phyloP scores from a whole-genome alignment of 2,797 vertebrate species.

The Bovichtus variegatus region DNA sequence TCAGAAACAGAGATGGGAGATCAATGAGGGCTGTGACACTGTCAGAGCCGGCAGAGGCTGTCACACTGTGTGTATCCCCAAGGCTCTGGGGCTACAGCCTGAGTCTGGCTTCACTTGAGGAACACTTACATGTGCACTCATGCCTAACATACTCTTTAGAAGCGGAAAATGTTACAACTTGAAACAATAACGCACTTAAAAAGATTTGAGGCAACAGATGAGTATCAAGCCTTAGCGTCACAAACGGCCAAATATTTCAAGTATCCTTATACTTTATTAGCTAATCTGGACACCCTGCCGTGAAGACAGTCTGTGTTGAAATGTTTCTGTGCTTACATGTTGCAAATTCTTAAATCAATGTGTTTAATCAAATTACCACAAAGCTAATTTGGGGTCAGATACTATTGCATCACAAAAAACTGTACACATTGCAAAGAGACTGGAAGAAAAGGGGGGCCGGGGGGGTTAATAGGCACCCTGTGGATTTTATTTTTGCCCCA shows the following conservation, averaged over 20 bases:
- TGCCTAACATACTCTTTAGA: conserved; percentile 15
- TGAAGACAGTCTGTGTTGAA: neutral
- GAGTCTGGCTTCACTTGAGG: conserved; percentile 36
- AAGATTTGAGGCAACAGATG: neutral
- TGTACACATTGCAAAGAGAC: neutral
- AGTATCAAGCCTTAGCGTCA: neutral
- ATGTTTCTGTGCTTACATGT: neutral
- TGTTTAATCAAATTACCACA: neutral
- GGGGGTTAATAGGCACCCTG: neutral
- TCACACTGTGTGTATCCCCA: conserved; percentile 27
- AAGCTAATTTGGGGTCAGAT: neutral
- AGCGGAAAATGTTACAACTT: conserved; percentile 13
- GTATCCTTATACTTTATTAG: neutral
- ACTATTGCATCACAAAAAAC: neutral
- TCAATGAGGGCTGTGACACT: conserved; percentile 64
- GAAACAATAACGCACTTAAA: conserved; percentile 7
- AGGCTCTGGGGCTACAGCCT: conserved; percentile 34
- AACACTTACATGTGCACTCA: conserved; percentile 21
- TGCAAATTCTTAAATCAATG: neutral
- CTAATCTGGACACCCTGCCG: neutral
- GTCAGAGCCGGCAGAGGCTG: conserved; percentile 51
- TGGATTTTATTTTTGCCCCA: neutral
- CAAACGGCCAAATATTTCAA: neutral
- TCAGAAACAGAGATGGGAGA: conserved; percentile 55
- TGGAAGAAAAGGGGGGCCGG: neutral